Base-by-base conservation (phyloP, 1,140 invertebrate species). In the Nomia melanderi region DNA sequence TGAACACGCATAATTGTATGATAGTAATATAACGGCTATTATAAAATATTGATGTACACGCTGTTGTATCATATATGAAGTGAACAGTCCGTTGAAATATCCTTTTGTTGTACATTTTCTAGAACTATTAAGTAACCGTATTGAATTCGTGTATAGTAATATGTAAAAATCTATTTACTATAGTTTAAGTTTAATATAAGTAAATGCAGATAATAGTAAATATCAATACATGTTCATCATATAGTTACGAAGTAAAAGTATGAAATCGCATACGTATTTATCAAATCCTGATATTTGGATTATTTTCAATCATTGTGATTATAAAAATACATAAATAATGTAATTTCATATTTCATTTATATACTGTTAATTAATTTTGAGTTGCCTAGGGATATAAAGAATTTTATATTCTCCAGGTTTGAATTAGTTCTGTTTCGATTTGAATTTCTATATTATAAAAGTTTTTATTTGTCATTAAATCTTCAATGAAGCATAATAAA, bases 191-290 rank as follows among this genome's bases (percentile, higher is more conserved):
- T 1, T 63, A 33, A 41, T 50, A 11, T 41, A 54, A 65, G 11
- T 27, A 8, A 53, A 5, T 65, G 39, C 20, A 65, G 33, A 39
- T 73, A 39, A 29, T 73, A 54, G 12, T 41, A 65, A 27, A 54
- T 6, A n/a, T 0, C 20, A 50, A 53, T 11, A 53, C 14, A 33
- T 53, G 33, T 50, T 29, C 47, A 54, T n/a, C 29, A 12, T 72
- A 25, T n/a, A 53, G 11, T 25, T 53, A 36, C 50, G 12, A 14
- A 63, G 27, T 72, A 60, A 73, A 39, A 5, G 29, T 23, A 39
- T 9, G 12, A 17, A 23, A 17, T 9, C 29, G 6, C 14, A 44
- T 25, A 17, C 20, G 12, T 2, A 57, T 29, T 12, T 7, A 39
- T 7, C 39, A 20, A 33, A 27, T 17, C 33, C 20, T 25, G 7